These are phyloP conservation scores for Rhombomys opimus DNA, from an alignment of 2,113 vertebrate species.

Conservation along the genomic window DNA sequence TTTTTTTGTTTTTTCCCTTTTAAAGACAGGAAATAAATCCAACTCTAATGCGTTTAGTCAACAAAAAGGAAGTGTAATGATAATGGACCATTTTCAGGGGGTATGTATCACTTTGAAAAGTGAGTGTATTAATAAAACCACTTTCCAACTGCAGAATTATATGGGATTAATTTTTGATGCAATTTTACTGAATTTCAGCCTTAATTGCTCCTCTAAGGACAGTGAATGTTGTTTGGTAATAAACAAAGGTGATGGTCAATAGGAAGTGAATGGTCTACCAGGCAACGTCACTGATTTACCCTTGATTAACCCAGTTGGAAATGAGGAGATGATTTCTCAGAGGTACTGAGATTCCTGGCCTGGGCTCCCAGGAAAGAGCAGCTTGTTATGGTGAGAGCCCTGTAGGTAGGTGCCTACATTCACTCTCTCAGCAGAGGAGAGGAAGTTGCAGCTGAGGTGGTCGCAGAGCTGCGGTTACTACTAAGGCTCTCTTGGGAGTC, in stretches of 20 bases:
- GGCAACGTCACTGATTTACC: not conserved
- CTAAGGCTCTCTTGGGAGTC: not conserved
- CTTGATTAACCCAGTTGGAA: not conserved
- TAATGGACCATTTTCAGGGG: not conserved
- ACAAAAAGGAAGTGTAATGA: not conserved
- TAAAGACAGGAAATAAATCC: not conserved
- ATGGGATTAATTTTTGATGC: not conserved
- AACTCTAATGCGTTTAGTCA: not conserved
- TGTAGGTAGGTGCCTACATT: not conserved
- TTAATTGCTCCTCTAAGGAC: not conserved
- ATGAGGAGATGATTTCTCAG: not conserved
- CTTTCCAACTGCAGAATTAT: not conserved
- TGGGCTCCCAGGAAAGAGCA: not conserved
- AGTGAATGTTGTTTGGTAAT: not conserved
- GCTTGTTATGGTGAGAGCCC: not conserved
- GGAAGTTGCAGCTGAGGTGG: not conserved
- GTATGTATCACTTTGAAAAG: not conserved
- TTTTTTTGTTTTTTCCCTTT: not conserved
- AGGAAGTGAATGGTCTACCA: not conserved
- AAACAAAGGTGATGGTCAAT: not conserved
- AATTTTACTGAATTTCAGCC: conserved; percentile 5
- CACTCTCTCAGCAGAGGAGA: not conserved
- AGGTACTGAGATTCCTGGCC: not conserved
- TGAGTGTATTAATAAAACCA: not conserved
- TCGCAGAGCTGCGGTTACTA: not conserved